phyloP scores from a whole-genome alignment of 1,140 invertebrate species.

The Bombus huntii region DNA sequence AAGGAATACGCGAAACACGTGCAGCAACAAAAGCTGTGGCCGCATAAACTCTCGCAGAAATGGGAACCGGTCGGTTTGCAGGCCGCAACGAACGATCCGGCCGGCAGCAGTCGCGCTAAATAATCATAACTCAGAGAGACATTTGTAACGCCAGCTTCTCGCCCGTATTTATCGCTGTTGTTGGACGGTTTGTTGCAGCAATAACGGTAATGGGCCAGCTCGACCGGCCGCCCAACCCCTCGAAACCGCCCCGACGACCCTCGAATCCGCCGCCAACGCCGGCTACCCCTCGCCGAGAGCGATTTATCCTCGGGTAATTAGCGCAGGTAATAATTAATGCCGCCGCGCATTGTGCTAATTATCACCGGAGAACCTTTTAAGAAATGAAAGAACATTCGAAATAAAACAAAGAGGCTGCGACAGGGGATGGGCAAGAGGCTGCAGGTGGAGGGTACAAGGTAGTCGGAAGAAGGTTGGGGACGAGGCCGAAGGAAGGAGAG shows the following conservation, averaged over 20 bases:
- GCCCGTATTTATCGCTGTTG: constrained; percentile 82
- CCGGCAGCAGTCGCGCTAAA: constrained; percentile 69
- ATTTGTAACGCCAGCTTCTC: constrained; percentile 78
- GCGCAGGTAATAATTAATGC: constrained; percentile 83
- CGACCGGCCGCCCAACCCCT: constrained; percentile 38
- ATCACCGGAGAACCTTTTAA: constrained; percentile 84
- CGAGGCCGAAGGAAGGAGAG: neutral
- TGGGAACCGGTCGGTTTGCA: constrained; percentile 42
- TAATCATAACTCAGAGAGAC: constrained; percentile 79
- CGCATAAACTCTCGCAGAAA: constrained; percentile 37
- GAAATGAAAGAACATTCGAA: constrained; percentile 85
- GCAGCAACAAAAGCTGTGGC: neutral
- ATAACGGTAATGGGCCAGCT: constrained; percentile 81
- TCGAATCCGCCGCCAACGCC: constrained; percentile 43
- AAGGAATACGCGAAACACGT: neutral
- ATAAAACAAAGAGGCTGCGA: constrained; percentile 76
- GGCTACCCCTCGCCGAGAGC: constrained; percentile 70
- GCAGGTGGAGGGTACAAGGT: constrained; percentile 14
- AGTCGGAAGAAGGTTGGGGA: neutral
- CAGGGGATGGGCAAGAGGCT: constrained; percentile 13
- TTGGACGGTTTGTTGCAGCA: constrained; percentile 82
- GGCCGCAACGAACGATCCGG: constrained; percentile 59
- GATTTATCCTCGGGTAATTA: constrained; percentile 83
- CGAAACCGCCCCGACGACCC: constrained; percentile 25
- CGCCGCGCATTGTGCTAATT: constrained; percentile 83